Evolutionary conservation across 2,797 vertebrate species (phyloP), one percentile per base, ranked within the genome.

Genomic region (Hydrolagus colliei): DNA sequence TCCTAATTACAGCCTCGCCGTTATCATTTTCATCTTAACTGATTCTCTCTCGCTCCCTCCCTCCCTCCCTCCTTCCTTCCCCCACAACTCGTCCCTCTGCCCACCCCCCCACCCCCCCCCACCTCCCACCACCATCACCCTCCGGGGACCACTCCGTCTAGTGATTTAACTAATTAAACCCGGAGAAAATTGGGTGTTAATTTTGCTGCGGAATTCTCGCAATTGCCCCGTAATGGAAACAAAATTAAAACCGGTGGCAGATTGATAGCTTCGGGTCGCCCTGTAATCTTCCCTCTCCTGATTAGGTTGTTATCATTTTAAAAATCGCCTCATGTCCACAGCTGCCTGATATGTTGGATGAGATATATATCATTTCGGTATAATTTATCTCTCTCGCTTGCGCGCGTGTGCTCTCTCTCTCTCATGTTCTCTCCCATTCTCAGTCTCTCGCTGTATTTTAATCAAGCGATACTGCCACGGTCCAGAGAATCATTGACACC

Each of bases 141-240:
- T 3, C 41, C 79, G 87, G 88, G 92, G 79, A 92, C 90, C 92
- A 88, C 94, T 92, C 35, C 79, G 71, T 84, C 95, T 88, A 95
- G 96, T 97, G 96, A 98, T 99, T 98, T 97, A 98, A 98, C 97
- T 99, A 99, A 99, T 99, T 98, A 99, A 95, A 95, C 94, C 91
- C 91, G 93, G 93, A 94, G 94, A 96, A 97, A 96, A 97, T 96
- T 95, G 96, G 96, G 96, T 96, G 96, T 97, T 98, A 94, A 98
- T 98, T 96, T 93, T 97, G 95, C 95, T 96, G 95, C 94, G 95
- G 92, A 93, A 91, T 91, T 91, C 91, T 91, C 91, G 88, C 87
- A 88, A 89, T 88, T 90, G 91, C 79, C 86, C 87, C 90, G 89
- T 95, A 95, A 96, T 96, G 94, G 96, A 95, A 95, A 95, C 89